These are phyloP conservation scores for Dugesia japonica DNA, from an alignment of 2,888 invertebrate species.

Conservation along the genomic window DNA sequence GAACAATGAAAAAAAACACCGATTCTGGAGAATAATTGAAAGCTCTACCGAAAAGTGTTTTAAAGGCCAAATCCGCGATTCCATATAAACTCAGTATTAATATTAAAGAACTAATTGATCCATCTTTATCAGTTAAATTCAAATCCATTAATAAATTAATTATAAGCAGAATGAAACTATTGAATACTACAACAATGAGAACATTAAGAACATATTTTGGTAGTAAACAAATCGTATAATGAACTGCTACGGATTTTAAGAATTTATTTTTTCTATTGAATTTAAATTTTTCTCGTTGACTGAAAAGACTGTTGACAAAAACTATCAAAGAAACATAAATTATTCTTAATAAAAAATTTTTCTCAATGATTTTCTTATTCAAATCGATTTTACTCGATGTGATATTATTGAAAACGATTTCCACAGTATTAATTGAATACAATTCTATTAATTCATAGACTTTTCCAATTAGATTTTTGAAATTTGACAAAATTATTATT, in stretches of 20 bases:
- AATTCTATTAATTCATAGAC: not conserved
- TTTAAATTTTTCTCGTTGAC: not conserved
- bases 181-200: not conserved
- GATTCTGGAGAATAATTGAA: not conserved
- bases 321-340: not conserved
- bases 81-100: not conserved
- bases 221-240: not conserved
- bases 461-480: not conserved
- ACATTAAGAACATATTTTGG: not conserved
- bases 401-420: not conserved
- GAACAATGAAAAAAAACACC: not conserved
- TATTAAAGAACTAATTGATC: not conserved
- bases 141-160: not conserved
- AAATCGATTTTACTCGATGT: not conserved
- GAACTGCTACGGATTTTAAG: not conserved
- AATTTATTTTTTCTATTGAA: not conserved
- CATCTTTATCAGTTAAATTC: not conserved
- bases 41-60: not conserved
- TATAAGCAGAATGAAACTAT: not conserved
- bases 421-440: not conserved
- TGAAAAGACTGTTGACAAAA: not conserved
- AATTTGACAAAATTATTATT: not conserved
- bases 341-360: not conserved
- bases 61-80: not conserved
- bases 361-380: not conserved